These are phyloP conservation scores for Trichomycterus rosablanca DNA, from an alignment of 2,113 vertebrate genomes.

Conservation along the genomic window DNA sequence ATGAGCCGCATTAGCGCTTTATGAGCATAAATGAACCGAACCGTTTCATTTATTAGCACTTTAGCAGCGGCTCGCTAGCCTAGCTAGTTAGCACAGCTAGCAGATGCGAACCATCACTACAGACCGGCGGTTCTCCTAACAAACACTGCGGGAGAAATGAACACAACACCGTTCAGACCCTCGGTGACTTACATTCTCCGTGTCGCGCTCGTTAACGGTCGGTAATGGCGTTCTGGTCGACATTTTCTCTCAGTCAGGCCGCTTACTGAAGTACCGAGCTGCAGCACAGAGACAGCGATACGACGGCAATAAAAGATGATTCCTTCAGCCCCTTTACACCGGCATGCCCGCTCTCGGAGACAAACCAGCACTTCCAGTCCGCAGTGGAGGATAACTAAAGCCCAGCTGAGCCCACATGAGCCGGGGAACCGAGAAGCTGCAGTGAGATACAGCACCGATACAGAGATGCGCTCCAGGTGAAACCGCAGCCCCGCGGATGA, in stretches of 20 bases:
- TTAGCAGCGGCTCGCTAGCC: not conserved
- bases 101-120: not conserved
- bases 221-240: constrained; percentile 84
- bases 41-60: constrained; percentile 1
- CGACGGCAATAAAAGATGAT: constrained; percentile 1
- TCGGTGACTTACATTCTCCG: constrained; percentile 76
- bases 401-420: too few relatives aligned
- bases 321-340: constrained; percentile 32
- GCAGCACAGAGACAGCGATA: constrained; percentile 17
- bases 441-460: too few relatives aligned
- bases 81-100: constrained; percentile 11
- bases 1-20: not conserved
- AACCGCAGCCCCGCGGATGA: too few relatives aligned
- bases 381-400: constrained; percentile 7
- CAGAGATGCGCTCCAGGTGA: too few relatives aligned
- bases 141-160: not conserved
- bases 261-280: constrained; percentile 42
- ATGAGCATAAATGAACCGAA: not conserved
- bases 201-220: constrained; percentile 82
- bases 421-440: too few relatives aligned
- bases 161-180: not conserved
- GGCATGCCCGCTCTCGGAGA: constrained; percentile 29
- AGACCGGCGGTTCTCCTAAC: too few relatives aligned
- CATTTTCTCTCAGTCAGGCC: constrained; percentile 69
- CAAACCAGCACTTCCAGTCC: constrained; percentile 13